These are phyloP conservation scores for Hypolimnas misippus DNA, from an alignment of 2,888 invertebrate genomes.

Conservation along the genomic window DNA sequence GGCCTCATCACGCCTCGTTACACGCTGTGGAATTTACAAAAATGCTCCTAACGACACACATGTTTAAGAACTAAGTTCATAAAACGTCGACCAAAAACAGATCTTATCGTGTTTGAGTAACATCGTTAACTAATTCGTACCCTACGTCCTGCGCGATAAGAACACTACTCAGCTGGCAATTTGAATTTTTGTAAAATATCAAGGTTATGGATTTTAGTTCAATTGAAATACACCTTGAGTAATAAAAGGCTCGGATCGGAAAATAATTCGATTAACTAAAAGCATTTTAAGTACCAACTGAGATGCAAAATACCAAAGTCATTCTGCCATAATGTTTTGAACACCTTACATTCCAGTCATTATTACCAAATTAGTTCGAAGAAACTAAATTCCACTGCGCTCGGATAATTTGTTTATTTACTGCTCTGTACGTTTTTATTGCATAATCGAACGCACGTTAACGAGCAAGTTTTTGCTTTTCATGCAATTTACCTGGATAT, in stretches of 20 bases:
- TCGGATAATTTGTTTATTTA: conserved; percentile 7
- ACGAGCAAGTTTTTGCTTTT: conserved; percentile 31
- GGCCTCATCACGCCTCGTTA: conserved; percentile 54
- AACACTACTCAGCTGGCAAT: conserved; percentile 9
- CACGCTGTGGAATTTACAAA: conserved; percentile 47
- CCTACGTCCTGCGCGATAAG: conserved; percentile 7
- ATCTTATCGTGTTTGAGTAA: conserved; percentile 16
- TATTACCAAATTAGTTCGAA: conserved; percentile 22
- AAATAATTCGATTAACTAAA: conserved; percentile 12
- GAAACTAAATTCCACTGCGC: neutral
- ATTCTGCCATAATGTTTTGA: conserved; percentile 7
- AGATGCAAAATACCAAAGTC: conserved; percentile 13
- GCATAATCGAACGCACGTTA: conserved; percentile 30
- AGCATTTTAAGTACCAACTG: conserved; percentile 13
- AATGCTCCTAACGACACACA: conserved; percentile 16
- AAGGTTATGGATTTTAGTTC: conserved; percentile 11
- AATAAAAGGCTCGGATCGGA: neutral
- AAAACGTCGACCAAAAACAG: conserved; percentile 3
- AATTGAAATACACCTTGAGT: conserved; percentile 5
- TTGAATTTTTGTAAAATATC: conserved; percentile 7
- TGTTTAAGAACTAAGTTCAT: conserved; percentile 14
- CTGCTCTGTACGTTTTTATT: conserved; percentile 10
- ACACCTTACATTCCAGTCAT: conserved; percentile 13
- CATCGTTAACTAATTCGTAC: conserved; percentile 6
- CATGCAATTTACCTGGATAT: conserved; percentile 38